Evolutionary conservation across 2,888 invertebrate genomes (phyloP).

Genomic region (Habroteleia sp.): DNA sequence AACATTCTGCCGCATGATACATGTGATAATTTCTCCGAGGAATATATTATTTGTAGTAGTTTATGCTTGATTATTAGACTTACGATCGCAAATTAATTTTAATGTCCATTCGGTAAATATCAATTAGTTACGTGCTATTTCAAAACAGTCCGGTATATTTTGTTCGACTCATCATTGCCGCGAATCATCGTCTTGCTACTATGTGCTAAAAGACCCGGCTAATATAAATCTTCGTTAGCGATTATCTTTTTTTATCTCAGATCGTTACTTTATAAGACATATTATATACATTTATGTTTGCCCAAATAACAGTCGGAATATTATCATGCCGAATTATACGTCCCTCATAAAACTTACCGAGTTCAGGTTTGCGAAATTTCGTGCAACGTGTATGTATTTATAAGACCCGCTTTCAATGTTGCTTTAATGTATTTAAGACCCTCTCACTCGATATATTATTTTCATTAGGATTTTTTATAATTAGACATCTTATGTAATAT

Average conservation of each 20-base stretch:
- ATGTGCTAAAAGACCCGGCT: slow-evolving; percentile 4
- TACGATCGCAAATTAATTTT: slow-evolving; percentile 31
- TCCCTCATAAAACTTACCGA: slow-evolving; percentile 40
- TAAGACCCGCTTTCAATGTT: too few relatives aligned
- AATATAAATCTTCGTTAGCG: slow-evolving; percentile 38
- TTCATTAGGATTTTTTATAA: slow-evolving; percentile 10
- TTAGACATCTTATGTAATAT: not conserved
- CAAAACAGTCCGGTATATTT: slow-evolving; percentile 11
- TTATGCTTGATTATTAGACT: slow-evolving; percentile 18
- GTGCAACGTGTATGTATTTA: too few relatives aligned
- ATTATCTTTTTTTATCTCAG: slow-evolving; percentile 35
- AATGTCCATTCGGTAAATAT: slow-evolving; percentile 11
- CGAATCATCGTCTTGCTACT: slow-evolving; percentile 10
- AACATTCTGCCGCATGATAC: slow-evolving; percentile 5
- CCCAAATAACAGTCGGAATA: slow-evolving; percentile 44
- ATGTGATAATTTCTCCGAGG: slow-evolving; percentile 7
- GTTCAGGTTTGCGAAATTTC: slow-evolving; percentile 32
- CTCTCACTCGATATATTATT: slow-evolving; percentile 14
- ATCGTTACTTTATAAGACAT: slow-evolving; percentile 39
- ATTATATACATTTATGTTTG: slow-evolving; percentile 37
- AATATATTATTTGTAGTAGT: slow-evolving; percentile 24
- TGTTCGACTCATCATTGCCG: too few relatives aligned
- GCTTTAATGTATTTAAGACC: slow-evolving; percentile 18
- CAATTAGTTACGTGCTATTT: slow-evolving; percentile 21
- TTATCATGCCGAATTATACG: slow-evolving; percentile 39